Percentiles rank a stretch among this genome's conserved stretches.
Conservation (phyloP, 1,140 invertebrate genomes). For the Drosophila elegans region DNA sequence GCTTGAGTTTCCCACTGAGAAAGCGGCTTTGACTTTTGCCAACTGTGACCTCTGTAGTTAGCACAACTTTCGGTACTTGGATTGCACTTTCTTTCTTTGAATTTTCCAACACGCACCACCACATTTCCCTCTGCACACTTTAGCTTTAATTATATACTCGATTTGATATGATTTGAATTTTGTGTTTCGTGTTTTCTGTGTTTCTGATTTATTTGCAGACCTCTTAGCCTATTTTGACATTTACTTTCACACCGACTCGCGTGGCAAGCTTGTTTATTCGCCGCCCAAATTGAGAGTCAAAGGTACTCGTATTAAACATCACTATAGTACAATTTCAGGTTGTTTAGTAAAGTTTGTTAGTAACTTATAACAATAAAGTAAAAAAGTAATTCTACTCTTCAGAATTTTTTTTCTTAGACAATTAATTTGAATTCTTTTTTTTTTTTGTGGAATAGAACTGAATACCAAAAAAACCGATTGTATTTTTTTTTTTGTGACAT, state of each 20-base stretch:
- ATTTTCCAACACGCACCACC: constrained; percentile 23
- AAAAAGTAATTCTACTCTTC: background rate
- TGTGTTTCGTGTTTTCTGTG: constrained; percentile 63
- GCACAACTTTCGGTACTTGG: constrained; percentile 53
- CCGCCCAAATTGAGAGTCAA: constrained; percentile 90
- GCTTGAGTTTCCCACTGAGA: background rate
- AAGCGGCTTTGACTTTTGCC: constrained; percentile 18
- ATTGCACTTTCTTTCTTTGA: constrained; percentile 41
- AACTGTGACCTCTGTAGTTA: constrained; percentile 25
- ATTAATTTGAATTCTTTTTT: too few species aligned
- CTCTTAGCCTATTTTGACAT: constrained; percentile 91
- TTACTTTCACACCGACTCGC: constrained; percentile 92
- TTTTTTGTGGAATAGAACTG: too few species aligned
- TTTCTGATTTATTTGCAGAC: constrained; percentile 89
- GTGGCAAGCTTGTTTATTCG: constrained; percentile 88
- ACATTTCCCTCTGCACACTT: constrained; percentile 6
- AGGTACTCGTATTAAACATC: constrained; percentile 87
- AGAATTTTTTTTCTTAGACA: too few species aligned
- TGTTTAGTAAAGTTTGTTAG: background rate
- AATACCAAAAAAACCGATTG: too few species aligned
- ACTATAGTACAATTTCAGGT: constrained; percentile 4
- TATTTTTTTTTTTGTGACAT: too few species aligned
- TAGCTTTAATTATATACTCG: constrained; percentile 28
- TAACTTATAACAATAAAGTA: background rate
- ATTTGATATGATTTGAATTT: constrained; percentile 47